Conservation (phyloP, 2,797 vertebrate genomes). For the Miichthys miiuy region DNA sequence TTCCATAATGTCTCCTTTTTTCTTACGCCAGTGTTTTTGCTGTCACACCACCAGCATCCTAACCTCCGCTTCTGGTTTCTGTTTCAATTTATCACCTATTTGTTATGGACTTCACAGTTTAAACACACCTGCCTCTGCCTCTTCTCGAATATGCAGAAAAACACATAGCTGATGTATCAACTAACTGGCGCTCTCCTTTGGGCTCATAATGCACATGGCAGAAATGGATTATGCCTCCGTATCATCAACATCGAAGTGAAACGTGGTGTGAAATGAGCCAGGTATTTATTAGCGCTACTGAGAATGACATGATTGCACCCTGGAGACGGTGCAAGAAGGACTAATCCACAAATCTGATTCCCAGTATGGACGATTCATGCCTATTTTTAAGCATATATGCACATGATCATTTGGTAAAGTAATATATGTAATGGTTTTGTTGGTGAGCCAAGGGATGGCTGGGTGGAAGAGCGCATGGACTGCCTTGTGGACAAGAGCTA, state of each 20-base stretch:
- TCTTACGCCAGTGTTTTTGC: slow-evolving; percentile 13
- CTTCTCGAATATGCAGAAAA: slow-evolving; percentile 32
- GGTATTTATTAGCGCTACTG: slow-evolving; percentile 73
- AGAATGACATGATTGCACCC: slow-evolving; percentile 82
- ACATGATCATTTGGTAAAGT: slow-evolving; percentile 46
- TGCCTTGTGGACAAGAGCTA: background rate
- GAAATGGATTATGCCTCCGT: slow-evolving; percentile 62
- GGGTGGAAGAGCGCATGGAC: background rate
- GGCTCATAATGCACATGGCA: slow-evolving; percentile 40
- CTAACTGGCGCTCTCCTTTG: slow-evolving; percentile 50
- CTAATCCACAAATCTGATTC: slow-evolving; percentile 77
- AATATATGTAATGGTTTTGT: slow-evolving; percentile 15
- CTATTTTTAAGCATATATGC: slow-evolving; percentile 63
- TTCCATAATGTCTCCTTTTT: slow-evolving; percentile 21
- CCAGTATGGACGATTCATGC: slow-evolving; percentile 64
- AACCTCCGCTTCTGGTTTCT: slow-evolving; percentile 47
- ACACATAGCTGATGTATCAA: slow-evolving; percentile 50
- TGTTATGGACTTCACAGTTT: slow-evolving; percentile 58
- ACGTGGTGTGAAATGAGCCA: slow-evolving; percentile 73
- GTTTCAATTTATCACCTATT: slow-evolving; percentile 67
- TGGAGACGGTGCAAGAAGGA: slow-evolving; percentile 60
- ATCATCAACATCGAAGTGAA: slow-evolving; percentile 72
- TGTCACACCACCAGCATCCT: slow-evolving; percentile 1
- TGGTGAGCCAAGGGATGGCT: slow-evolving; percentile 14
- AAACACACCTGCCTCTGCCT: slow-evolving; percentile 51